Percentiles rank a stretch among this genome's conserved stretches.
Conservation (phyloP, 2,113 vertebrate genomes). For the Dasyprocta punctata region DNA sequence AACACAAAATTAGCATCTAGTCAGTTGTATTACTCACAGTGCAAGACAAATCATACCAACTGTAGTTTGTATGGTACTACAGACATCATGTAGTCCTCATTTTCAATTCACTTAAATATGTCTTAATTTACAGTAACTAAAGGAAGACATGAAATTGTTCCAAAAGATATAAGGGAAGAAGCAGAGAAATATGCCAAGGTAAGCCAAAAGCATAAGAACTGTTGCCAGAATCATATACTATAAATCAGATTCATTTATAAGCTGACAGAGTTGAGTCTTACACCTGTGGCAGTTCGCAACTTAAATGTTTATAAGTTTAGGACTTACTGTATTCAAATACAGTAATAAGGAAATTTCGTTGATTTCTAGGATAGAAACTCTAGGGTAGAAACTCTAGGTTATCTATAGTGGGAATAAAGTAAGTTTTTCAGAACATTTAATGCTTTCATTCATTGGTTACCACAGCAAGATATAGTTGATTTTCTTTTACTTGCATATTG, state of each 20-base stretch:
- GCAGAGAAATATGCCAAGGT: conserved; percentile 99
- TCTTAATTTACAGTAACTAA: conserved; percentile 92
- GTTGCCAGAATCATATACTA: background rate
- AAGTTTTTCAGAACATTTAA: background rate
- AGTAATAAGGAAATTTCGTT: background rate
- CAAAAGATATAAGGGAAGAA: conserved; percentile 96
- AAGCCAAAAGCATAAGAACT: conserved; percentile 64
- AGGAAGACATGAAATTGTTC: conserved; percentile 96
- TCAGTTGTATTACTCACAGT: background rate
- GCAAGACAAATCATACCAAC: background rate
- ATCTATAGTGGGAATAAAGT: background rate
- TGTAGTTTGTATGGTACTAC: background rate
- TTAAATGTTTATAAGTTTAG: background rate
- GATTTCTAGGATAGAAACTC: background rate
- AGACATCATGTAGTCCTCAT: background rate
- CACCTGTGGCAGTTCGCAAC: background rate
- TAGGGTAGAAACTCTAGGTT: conserved; percentile 37
- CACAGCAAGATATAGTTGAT: background rate
- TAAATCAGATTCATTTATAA: background rate
- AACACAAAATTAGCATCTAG: conserved; percentile 9
- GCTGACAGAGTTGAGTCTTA: background rate
- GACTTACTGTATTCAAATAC: background rate
- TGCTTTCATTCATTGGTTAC: background rate
- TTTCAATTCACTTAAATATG: conserved; percentile 55
- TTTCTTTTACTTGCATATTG: background rate